A percentile compares a stretch with the other conserved stretches of the same genome.
Evolutionary conservation across 2,888 invertebrate genomes (phyloP).

Genomic region (Cheilosia vernalis): DNA sequence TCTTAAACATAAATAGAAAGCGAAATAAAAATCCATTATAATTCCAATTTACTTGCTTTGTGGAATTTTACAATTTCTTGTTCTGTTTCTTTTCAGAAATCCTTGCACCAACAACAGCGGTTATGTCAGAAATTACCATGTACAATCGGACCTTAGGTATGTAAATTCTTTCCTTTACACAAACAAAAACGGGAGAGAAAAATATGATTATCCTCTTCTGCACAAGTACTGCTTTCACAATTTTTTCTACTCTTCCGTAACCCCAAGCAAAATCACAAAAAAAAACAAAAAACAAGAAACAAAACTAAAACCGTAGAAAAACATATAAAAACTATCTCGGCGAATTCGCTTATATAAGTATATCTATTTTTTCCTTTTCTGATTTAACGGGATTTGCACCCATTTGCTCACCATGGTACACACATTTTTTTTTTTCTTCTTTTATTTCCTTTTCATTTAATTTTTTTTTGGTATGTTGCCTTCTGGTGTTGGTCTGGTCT

Average conservation of each 20-base stretch:
- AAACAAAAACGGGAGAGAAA: slow-evolving; percentile 15
- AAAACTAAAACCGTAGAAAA: slow-evolving; percentile 32
- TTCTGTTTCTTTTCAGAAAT: slow-evolving; percentile 87
- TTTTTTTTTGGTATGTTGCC: slow-evolving; percentile 34
- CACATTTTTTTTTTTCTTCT: slow-evolving; percentile 9
- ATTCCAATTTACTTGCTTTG: slow-evolving; percentile 63
- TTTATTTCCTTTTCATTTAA: slow-evolving; percentile 68
- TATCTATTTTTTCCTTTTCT: slow-evolving; percentile 45
- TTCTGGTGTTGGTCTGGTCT: not conserved
- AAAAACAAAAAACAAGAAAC: slow-evolving; percentile 14
- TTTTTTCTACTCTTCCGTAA: slow-evolving; percentile 72
- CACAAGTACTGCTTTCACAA: slow-evolving; percentile 74
- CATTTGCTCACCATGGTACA: slow-evolving; percentile 42
- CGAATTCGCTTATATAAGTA: slow-evolving; percentile 55
- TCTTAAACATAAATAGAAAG: slow-evolving; percentile 25
- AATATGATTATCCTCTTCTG: slow-evolving; percentile 72
- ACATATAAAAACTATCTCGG: slow-evolving; percentile 49
- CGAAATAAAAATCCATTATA: slow-evolving; percentile 55
- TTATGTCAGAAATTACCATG: slow-evolving; percentile 85
- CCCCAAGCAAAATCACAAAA: slow-evolving; percentile 34
- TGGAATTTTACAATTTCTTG: slow-evolving; percentile 25
- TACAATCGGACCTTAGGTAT: slow-evolving; percentile 82
- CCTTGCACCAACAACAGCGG: slow-evolving; percentile 92
- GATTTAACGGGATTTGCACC: slow-evolving; percentile 55
- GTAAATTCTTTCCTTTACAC: slow-evolving; percentile 46